Percentiles rank a stretch among this genome's conserved stretches.
phyloP scores from a whole-genome alignment of 2,113 vertebrate species.

The Papio anubis region DNA sequence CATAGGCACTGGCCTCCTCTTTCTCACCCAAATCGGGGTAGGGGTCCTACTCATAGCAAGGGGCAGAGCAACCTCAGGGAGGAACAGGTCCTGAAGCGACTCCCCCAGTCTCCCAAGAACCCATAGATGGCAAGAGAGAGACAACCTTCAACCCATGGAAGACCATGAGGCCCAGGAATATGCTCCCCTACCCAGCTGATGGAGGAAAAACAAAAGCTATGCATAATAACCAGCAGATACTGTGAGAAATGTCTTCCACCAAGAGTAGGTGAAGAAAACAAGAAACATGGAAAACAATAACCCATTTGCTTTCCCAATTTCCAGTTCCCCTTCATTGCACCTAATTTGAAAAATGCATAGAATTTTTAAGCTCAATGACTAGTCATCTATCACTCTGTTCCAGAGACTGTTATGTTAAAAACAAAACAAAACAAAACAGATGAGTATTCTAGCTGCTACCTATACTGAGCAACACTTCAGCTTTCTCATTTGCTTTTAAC shows the following conservation, averaged over 20 bases:
- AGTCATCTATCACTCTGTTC: conserved; percentile 57
- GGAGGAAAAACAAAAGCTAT: background rate
- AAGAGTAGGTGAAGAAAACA: conserved; percentile 43
- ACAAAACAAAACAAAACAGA: background rate
- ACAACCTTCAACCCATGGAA: background rate
- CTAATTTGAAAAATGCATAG: conserved; percentile 71
- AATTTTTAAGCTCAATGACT: conserved; percentile 66
- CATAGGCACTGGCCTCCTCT: background rate
- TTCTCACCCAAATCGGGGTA: too few species aligned
- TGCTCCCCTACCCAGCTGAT: background rate
- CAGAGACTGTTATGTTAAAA: conserved; percentile 34
- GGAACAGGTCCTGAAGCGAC: background rate
- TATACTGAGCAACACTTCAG: background rate
- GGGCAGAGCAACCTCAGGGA: background rate
- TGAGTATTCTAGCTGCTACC: background rate
- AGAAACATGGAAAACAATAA: conserved; percentile 48
- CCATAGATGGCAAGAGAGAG: background rate
- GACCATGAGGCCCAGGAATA: background rate
- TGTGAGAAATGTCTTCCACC: conserved; percentile 34
- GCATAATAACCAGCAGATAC: background rate
- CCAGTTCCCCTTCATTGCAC: conserved; percentile 62
- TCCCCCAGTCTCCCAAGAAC: background rate
- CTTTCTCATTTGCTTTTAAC: conserved; percentile 58
- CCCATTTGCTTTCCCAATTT: conserved; percentile 65
- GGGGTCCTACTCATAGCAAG: background rate